phyloP scores from a whole-genome alignment of 2,888 invertebrate species.

The Platerodrilus igneus region DNA sequence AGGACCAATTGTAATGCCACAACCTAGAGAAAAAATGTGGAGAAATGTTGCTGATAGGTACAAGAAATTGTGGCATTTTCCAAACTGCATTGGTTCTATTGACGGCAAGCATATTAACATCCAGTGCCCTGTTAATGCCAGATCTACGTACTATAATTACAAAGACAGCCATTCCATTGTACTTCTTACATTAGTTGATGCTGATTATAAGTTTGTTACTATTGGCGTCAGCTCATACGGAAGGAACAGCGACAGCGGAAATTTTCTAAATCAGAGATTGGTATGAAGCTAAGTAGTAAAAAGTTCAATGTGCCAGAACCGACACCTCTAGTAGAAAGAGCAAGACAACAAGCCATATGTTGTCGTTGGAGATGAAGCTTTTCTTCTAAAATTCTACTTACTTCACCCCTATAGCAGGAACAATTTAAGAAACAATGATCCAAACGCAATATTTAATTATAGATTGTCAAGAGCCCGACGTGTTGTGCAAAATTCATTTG shows the following conservation, averaged over 20 bases:
- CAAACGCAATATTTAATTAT: slow-evolving; percentile 13
- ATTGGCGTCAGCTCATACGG: too few species aligned
- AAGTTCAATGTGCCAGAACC: slow-evolving; percentile 9
- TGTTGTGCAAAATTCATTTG: slow-evolving; percentile 6
- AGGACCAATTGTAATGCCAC: slow-evolving; percentile 28
- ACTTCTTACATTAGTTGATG: slow-evolving; percentile 12
- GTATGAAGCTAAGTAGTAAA: too few species aligned
- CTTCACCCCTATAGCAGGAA: slow-evolving; percentile 8
- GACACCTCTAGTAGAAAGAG: slow-evolving; percentile 3
- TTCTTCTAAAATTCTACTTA: slow-evolving; percentile 12
- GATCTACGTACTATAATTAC: too few species aligned
- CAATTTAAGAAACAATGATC: slow-evolving; percentile 9
- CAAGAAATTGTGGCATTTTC: slow-evolving; percentile 25
- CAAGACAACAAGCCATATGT: slow-evolving; percentile 9
- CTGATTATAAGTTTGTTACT: too few species aligned
- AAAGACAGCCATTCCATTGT: too few species aligned
- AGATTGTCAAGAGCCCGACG: slow-evolving; percentile 10
- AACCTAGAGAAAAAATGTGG: slow-evolving; percentile 26
- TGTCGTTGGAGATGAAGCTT: slow-evolving; percentile 11
- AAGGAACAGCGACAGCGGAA: slow-evolving; percentile 2
- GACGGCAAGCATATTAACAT: slow-evolving; percentile 18
- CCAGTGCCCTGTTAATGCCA: slow-evolving; percentile 19
- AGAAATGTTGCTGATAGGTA: slow-evolving; percentile 21
- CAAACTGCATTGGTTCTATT: slow-evolving; percentile 16
- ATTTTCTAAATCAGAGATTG: not conserved